Percentiles rank a stretch among this genome's conserved stretches.
These are phyloP conservation scores for Helostoma temminkii DNA, from an alignment of 2,797 vertebrate genomes.

Conservation along the genomic window DNA sequence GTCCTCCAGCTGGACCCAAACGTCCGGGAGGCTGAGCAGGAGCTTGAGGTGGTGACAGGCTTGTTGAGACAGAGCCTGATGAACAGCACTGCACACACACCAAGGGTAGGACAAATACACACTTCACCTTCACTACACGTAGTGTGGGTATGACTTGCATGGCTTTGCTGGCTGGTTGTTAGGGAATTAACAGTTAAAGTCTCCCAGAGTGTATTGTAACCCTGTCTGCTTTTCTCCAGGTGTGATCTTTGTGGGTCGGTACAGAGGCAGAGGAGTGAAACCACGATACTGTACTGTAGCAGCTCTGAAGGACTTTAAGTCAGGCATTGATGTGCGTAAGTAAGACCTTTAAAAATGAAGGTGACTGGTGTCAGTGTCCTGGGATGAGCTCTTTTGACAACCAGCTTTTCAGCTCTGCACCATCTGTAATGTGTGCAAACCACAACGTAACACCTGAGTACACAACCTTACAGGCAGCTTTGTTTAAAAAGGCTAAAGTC, in stretches of 20 bases:
- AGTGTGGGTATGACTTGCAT: background rate
- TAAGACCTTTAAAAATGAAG: constrained; percentile 20
- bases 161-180: background rate
- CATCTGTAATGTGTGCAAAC: constrained; percentile 54
- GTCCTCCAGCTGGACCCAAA: constrained; percentile 90
- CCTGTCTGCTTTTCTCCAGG: constrained; percentile 42
- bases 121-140: background rate
- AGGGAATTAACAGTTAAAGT: too few relatives aligned
- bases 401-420: constrained; percentile 57
- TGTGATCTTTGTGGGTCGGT: constrained; percentile 47
- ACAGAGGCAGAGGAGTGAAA: constrained; percentile 16
- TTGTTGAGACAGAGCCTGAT: constrained; percentile 80
- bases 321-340: constrained; percentile 30
- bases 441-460: constrained; percentile 38
- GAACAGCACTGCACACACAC: constrained; percentile 48
- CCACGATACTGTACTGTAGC: constrained; percentile 5
- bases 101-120: constrained; percentile 42
- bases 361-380: constrained; percentile 3
- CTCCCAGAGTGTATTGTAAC: too few relatives aligned
- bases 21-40: constrained; percentile 88
- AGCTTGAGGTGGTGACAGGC: constrained; percentile 87
- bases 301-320: constrained; percentile 28
- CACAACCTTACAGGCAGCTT: constrained; percentile 58
- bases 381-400: constrained; percentile 21
- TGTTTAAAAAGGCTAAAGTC: constrained; percentile 52